phyloP scores from a whole-genome alignment of 1,140 invertebrate species.

The Panonychus citri region DNA sequence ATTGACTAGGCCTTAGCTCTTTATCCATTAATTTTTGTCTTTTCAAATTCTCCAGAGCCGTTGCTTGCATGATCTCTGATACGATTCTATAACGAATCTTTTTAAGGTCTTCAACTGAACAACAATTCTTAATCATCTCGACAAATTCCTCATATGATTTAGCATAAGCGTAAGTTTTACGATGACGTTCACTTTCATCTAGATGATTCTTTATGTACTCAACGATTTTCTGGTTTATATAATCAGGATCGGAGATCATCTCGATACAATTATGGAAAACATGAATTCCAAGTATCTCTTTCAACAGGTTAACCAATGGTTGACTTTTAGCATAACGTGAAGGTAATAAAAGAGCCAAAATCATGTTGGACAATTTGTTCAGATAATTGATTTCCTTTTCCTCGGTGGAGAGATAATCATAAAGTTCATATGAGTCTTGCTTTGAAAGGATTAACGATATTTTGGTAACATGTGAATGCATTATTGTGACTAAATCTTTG shows the following conservation, averaged over 20 bases:
- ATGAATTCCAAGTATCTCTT: slow-evolving; percentile 47
- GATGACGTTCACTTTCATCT: slow-evolving; percentile 42
- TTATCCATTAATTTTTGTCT: slow-evolving; percentile 48
- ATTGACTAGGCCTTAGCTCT: background rate
- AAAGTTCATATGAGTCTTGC: slow-evolving; percentile 36
- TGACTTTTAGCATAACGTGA: slow-evolving; percentile 43
- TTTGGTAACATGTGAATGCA: slow-evolving; percentile 61
- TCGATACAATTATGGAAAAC: slow-evolving; percentile 60
- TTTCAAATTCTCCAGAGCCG: slow-evolving; percentile 66
- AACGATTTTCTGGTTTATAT: slow-evolving; percentile 65
- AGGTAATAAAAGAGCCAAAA: slow-evolving; percentile 53
- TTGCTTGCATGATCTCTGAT: slow-evolving; percentile 76
- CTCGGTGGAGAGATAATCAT: slow-evolving; percentile 42
- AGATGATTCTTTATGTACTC: slow-evolving; percentile 55
- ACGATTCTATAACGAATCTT: slow-evolving; percentile 65
- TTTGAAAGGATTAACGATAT: slow-evolving; percentile 39
- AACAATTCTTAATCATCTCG: slow-evolving; percentile 51
- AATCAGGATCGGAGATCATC: slow-evolving; percentile 62
- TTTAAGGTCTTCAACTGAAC: slow-evolving; percentile 55
- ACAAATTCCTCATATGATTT: slow-evolving; percentile 73
- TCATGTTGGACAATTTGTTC: slow-evolving; percentile 49
- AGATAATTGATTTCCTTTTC: slow-evolving; percentile 55
- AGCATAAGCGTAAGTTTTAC: slow-evolving; percentile 58
- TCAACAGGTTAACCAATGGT: slow-evolving; percentile 46
- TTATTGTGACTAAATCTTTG: slow-evolving; percentile 47